A percentile compares a stretch with the other conserved stretches of the same genome.
These are phyloP conservation scores for Dendrolimus kikuchii DNA, from an alignment of 1,140 invertebrate species.

Conservation along the genomic window DNA sequence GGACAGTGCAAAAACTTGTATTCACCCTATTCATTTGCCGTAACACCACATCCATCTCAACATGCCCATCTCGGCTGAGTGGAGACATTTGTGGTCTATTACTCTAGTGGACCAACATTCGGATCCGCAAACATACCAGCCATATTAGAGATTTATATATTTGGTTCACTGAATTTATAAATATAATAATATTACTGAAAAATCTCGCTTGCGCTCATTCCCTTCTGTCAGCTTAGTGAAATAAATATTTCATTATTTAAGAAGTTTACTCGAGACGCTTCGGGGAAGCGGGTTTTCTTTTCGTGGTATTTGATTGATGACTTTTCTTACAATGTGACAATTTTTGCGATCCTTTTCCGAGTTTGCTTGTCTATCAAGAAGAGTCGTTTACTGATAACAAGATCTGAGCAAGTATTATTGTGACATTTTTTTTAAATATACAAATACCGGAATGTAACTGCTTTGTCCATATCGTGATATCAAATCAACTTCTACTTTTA, in stretches of 20 bases:
- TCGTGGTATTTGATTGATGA: slow-evolving; percentile 51
- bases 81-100: too few relatives aligned
- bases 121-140: too few relatives aligned
- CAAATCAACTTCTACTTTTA: neutral
- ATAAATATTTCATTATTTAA: slow-evolving; percentile 31
- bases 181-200: slow-evolving; percentile 9
- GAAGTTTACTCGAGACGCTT: slow-evolving; percentile 27
- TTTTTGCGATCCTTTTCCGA: slow-evolving; percentile 28
- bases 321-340: slow-evolving; percentile 41
- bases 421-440: neutral
- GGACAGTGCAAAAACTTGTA: too few relatives aligned
- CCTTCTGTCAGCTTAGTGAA: slow-evolving; percentile 19
- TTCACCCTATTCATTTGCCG: too few relatives aligned
- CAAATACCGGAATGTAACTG: neutral
- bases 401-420: slow-evolving; percentile 4
- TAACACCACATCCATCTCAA: too few relatives aligned
- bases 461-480: too few relatives aligned
- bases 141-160: neutral
- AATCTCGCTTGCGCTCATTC: slow-evolving; percentile 24
- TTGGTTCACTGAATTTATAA: neutral
- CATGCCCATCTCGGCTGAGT: too few relatives aligned
- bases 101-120: too few relatives aligned
- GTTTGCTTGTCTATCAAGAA: slow-evolving; percentile 19
- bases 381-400: slow-evolving; percentile 29
- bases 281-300: slow-evolving; percentile 29